Evolutionary conservation across 2,797 vertebrate species (phyloP), one percentile per base, ranked within the genome.

Genomic region (Liparis tanakae): DNA sequence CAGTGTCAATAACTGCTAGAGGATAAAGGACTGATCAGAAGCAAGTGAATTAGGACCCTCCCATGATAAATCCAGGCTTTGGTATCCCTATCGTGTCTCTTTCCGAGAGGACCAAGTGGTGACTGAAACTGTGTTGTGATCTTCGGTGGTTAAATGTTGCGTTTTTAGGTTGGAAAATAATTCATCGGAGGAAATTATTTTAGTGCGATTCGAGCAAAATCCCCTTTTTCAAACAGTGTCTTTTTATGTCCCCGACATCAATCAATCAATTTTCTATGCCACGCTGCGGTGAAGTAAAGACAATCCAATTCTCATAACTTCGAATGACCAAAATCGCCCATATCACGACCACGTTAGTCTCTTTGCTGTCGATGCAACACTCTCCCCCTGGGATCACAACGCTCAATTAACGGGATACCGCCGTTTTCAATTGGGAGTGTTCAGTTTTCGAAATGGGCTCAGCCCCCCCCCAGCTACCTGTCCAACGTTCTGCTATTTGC

Each of bases 201-300:
- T 17, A 79, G 67, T 30, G 25, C 57, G 58, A 78, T 72, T n/a
- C 54, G 62, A 85, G 33, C 58, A 73, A 82, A 77, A 77, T 79
- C 58, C 30, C 30, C 69, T 81, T 72, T 76, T 73, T 66, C 46
- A 80, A 74, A 76, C 62, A 58, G 25, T 18, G 73, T 85, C 70
- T 78, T 89, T 88, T 80, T 80, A 81, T 68, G 75, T 83, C 50
- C 79, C 77, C n/a, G 2, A 82, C 78, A 87, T 76, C 53, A 87
- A 85, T 89, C 83, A 91, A 89, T 88, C 83, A 85, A 79, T 84
- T 87, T 87, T 89, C 80, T 89, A 92, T 90, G 87, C 84, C 87
- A 89, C 76, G 70, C 67, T 85, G 78, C 64, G 63, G 77, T 86
- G 70, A 86, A 85, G 79, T 89, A 87, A 92, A 88, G 92, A 93